A percentile compares a stretch with the other conserved stretches of the same genome.
phyloP scores from a whole-genome alignment of 2,888 invertebrate species.

The Bursaphelenchus okinawaensis region DNA sequence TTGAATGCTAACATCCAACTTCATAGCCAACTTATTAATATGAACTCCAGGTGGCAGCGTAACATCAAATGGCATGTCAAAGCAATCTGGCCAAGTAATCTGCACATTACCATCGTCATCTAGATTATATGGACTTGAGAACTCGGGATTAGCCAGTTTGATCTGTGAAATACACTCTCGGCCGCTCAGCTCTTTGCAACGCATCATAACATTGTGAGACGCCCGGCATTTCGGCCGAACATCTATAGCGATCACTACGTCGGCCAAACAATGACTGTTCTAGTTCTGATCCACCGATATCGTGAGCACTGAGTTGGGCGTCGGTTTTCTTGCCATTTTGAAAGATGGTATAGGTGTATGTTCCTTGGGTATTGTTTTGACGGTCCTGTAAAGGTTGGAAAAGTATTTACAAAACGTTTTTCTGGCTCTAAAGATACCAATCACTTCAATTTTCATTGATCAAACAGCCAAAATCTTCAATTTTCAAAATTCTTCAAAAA shows the following conservation, averaged over 20 bases:
- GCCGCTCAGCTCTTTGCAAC: conserved; percentile 48
- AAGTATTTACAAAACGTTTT: conserved; percentile 2
- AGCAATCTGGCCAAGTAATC: conserved; percentile 55
- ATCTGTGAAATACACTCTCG: conserved; percentile 51
- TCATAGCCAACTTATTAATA: conserved; percentile 55
- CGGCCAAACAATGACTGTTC: conserved; percentile 49
- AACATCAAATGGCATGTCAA: conserved; percentile 55
- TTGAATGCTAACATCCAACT: conserved; percentile 54
- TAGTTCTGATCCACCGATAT: conserved; percentile 28
- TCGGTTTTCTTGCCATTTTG: conserved; percentile 52
- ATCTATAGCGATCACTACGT: conserved; percentile 52
- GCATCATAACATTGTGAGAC: conserved; percentile 57
- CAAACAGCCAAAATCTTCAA: too few relatives aligned
- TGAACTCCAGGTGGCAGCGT: conserved; percentile 54
- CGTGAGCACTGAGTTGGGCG: conserved; percentile 45
- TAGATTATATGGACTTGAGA: conserved; percentile 35
- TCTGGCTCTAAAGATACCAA: not conserved
- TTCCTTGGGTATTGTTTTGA: conserved; percentile 49
- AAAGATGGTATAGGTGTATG: conserved; percentile 51
- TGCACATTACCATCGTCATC: conserved; percentile 48
- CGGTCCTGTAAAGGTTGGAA: conserved; percentile 19
- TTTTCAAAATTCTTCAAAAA: too few relatives aligned
- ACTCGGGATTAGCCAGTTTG: conserved; percentile 50
- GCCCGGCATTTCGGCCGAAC: conserved; percentile 55
- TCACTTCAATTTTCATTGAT: too few relatives aligned